A percentile compares a stretch with the other conserved stretches of the same genome.
phyloP scores from a whole-genome alignment of 2,113 vertebrate species.

The Baryphthengus martii region DNA sequence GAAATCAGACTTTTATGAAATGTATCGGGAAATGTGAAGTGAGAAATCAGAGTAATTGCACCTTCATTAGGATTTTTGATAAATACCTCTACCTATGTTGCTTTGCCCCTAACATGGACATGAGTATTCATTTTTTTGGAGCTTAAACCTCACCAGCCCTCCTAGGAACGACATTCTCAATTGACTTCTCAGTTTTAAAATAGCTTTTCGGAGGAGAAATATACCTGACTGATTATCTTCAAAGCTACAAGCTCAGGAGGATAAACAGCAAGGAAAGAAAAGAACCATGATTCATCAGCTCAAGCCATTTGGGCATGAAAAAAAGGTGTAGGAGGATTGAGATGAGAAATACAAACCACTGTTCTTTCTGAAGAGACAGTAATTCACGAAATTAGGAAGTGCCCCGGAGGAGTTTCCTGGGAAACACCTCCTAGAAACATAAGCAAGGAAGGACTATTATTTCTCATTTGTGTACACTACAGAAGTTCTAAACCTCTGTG shows the following conservation, averaged over 20 bases:
- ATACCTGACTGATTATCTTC: background rate
- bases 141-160: background rate
- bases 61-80: background rate
- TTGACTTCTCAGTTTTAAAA: constrained; percentile 15
- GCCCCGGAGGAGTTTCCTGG: background rate
- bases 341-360: background rate
- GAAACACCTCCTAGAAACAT: background rate
- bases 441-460: background rate
- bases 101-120: background rate
- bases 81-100: background rate
- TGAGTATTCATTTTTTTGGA: background rate
- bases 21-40: background rate
- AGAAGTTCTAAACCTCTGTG: background rate
- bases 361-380: background rate
- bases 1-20: background rate
- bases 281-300: background rate
- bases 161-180: background rate
- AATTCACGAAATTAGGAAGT: background rate
- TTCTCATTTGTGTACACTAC: background rate
- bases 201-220: constrained; percentile 7
- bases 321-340: background rate
- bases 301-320: background rate
- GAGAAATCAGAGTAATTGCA: background rate
- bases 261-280: background rate
- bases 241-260: constrained; percentile 14